A percentile compares a stretch with the other conserved stretches of the same genome.
phyloP scores from a whole-genome alignment of 2,888 invertebrate genomes.

The Tenthredo amoena region DNA sequence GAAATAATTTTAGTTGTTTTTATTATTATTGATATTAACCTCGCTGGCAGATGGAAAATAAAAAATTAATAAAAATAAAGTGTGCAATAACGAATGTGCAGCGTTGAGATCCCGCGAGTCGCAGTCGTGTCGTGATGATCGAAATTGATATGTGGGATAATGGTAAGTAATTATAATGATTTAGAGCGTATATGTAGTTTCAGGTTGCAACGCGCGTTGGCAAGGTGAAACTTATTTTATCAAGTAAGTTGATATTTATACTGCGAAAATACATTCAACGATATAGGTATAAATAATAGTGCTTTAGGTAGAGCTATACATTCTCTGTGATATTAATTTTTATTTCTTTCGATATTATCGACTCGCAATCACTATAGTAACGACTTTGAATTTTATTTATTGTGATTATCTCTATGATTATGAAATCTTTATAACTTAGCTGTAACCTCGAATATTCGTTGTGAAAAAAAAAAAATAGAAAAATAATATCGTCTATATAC shows the following conservation, averaged over 20 bases:
- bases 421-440: not conserved
- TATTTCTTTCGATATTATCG: not conserved
- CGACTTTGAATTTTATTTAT: not conserved
- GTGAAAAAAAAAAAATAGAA: not conserved
- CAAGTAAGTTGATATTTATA: constrained; percentile 12
- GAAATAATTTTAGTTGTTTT: not conserved
- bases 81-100: not conserved
- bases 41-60: not conserved
- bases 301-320: no score
- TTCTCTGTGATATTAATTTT: constrained; percentile 2
- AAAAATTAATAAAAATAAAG: not conserved
- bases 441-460: not conserved
- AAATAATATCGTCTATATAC: constrained; percentile 7
- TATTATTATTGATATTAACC: not conserved
- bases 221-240: not conserved
- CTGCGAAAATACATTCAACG: not conserved
- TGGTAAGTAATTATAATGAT: constrained; percentile 31
- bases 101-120: not conserved
- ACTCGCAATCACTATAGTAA: not conserved
- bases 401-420: not conserved
- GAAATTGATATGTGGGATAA: constrained; percentile 7
- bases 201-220: constrained; percentile 7
- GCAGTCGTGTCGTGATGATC: not conserved
- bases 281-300: not conserved
- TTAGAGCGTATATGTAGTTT: constrained; percentile 11